Base-by-base conservation (phyloP, 2,797 vertebrate species). In the Danio choprae region DNA sequence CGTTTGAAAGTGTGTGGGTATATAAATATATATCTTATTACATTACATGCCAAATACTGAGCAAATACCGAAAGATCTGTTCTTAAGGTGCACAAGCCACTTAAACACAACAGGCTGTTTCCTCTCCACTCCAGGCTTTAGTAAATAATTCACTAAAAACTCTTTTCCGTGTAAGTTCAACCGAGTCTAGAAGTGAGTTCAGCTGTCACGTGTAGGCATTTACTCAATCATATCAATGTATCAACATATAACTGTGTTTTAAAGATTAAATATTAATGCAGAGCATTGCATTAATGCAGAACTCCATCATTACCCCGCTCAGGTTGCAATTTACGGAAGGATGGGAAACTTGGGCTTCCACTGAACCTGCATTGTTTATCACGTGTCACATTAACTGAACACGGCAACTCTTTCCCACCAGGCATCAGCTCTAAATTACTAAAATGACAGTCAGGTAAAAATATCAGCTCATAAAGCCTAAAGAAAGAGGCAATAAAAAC, bases 141-240 rank as follows among this genome's bases (percentile, higher is more conserved):
- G 15, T 76, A 76, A 76, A 76, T 76, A 44, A 76, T 65, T 76
- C 18, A 65, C 38, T 56, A n/a, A n/a, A 56, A 64, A 55, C 18
- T 18, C 50, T 20, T 55, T 38, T 65, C 8, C 9, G 22, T 48
- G 16, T 9, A 74, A 74, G 44, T 74, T 7, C 58, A 63, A 16
- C 29, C 12, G 9, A 50, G 16, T 74, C 40, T 64, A 29, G 20
- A 43, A 22, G 4, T 51, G 22, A 15, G 15, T 13, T 22, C 12
- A 56, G 36, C 51, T 50, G 20, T 77, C 38, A 46, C 4, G 0
- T 56, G 43, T 29, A 65, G 50, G 13, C 41, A 20, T 29, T 59
- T 77, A 15, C 41, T 48, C 12, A 56, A 16, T 67, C 20, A 2
- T 15, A 46, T 18, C 6, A 11, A 44, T 15, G 7, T 9, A 2